Evolutionary conservation across 2,797 vertebrate species (phyloP).

Genomic region (Gallinago stenura): DNA sequence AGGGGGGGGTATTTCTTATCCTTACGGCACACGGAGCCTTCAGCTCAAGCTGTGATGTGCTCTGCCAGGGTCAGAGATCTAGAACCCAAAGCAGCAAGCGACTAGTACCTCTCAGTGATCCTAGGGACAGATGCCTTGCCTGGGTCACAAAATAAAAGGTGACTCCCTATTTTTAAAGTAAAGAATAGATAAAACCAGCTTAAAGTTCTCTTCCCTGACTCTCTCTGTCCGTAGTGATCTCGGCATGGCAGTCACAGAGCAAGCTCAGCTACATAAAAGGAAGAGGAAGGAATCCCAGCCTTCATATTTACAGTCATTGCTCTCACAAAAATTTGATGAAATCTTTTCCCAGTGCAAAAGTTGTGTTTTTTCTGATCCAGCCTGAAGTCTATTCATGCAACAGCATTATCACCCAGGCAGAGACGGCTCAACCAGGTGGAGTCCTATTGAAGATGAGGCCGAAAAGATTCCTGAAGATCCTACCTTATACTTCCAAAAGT

Average conservation of each 20-base stretch:
- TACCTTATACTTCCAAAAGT: background rate
- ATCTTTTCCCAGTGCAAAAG: background rate
- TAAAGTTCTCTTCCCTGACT: background rate
- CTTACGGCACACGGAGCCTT: accelerated
- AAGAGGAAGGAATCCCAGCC: background rate
- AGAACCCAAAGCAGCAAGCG: background rate
- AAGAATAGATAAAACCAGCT: background rate
- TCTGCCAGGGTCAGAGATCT: background rate
- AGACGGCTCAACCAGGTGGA: background rate
- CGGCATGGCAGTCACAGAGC: background rate
- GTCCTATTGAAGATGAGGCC: background rate
- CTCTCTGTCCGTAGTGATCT: background rate
- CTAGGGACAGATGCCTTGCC: background rate
- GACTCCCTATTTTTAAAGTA: background rate
- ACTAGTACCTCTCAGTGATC: background rate
- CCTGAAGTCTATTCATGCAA: background rate
- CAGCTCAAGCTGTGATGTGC: background rate
- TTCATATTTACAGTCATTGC: background rate
- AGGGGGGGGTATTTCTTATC: accelerated
- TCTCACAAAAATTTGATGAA: background rate
- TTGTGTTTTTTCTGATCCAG: background rate
- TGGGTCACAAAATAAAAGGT: background rate
- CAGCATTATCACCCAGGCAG: background rate
- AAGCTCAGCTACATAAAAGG: background rate
- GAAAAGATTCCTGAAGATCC: background rate